Conservation (phyloP, 2,113 vertebrate genomes). For the Grallaria varia region DNA sequence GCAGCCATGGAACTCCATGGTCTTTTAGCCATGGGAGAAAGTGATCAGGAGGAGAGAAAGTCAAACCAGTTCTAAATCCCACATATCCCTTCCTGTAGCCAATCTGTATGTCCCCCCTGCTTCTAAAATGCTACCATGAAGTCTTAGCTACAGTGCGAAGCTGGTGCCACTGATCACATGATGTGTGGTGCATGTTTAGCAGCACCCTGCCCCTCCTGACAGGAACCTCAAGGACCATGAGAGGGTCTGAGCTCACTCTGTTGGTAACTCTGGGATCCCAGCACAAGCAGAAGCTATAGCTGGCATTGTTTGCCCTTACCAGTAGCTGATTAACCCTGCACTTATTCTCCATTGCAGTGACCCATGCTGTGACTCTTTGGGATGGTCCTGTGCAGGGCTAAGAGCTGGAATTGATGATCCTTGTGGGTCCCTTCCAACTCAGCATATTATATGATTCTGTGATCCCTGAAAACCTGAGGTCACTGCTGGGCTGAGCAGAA, state of each 20-base stretch:
- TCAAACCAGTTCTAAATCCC: background rate
- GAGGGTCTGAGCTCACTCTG: background rate
- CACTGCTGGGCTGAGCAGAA: conserved; percentile 15
- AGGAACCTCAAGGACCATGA: background rate
- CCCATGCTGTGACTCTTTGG: background rate
- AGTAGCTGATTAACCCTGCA: conserved; percentile 11
- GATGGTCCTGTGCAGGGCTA: background rate
- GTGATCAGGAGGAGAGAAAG: background rate
- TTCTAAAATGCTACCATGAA: background rate
- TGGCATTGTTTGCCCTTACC: background rate
- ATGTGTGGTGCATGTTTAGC: background rate
- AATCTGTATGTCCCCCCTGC: background rate
- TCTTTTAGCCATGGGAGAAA: background rate
- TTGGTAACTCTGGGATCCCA: background rate
- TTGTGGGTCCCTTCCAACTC: background rate
- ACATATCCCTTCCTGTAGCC: background rate
- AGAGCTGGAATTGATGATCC: background rate
- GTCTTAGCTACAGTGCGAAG: background rate
- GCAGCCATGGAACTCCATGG: background rate
- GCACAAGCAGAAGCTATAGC: background rate
- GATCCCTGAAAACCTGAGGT: background rate
- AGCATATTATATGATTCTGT: background rate
- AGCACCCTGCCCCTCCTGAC: background rate
- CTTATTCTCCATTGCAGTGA: background rate
- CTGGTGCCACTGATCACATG: background rate